phyloP scores from a whole-genome alignment of 2,113 vertebrate species.

The Sorex araneus region DNA sequence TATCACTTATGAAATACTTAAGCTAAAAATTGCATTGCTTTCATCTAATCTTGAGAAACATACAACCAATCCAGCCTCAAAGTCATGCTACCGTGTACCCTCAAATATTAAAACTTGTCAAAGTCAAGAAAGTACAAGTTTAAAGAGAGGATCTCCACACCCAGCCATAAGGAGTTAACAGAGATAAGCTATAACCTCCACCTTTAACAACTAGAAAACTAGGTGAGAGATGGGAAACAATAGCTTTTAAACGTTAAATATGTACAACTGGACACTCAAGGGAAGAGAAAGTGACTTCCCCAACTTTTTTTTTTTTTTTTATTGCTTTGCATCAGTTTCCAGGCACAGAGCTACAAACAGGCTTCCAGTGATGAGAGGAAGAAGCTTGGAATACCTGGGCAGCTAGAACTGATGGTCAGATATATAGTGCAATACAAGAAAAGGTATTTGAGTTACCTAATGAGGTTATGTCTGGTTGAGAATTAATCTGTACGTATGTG shows the following conservation, averaged over 20 bases:
- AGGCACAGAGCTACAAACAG: neutral
- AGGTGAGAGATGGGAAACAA: neutral
- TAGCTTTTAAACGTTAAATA: neutral
- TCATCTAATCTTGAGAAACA: no score
- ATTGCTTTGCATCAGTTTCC: neutral
- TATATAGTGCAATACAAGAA: neutral
- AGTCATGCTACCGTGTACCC: no score
- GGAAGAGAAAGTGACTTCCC: neutral
- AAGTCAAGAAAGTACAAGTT: no score
- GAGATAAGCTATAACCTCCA: neutral
- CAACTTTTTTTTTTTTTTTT: neutral
- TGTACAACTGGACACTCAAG: neutral
- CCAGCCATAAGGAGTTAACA: neutral
- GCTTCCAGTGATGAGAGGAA: neutral
- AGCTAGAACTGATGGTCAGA: neutral
- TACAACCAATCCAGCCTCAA: no score
- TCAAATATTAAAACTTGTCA: no score
- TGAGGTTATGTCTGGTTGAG: neutral
- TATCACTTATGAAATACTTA: neutral
- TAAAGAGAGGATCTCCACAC: no score
- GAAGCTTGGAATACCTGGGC: neutral
- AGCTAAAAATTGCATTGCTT: no score
- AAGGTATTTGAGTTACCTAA: neutral
- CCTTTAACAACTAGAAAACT: slow-evolving; percentile 19
- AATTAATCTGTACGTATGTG: neutral